phyloP scores from a whole-genome alignment of 2,797 vertebrate species.

The Loriculus beryllinus region DNA sequence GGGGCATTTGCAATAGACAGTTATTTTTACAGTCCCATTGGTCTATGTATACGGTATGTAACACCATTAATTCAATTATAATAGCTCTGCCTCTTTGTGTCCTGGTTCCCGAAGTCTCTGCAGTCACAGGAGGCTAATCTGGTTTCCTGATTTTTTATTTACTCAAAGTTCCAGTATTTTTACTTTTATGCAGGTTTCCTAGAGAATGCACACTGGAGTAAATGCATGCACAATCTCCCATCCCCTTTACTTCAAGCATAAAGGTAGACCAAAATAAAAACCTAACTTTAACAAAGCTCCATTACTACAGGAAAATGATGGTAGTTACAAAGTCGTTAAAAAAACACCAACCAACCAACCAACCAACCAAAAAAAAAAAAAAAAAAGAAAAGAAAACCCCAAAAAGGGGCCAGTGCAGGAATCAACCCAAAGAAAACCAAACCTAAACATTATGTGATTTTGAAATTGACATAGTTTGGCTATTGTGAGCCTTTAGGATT shows the following conservation, averaged over 20 bases:
- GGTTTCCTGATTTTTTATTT: constrained; percentile 55
- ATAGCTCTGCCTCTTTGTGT: constrained; percentile 17
- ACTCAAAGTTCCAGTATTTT: constrained; percentile 48
- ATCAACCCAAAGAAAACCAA: neutral
- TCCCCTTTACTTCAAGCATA: neutral
- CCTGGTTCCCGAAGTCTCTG: constrained; percentile 11
- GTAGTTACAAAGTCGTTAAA: neutral
- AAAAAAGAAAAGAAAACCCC: neutral
- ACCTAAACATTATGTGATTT: neutral
- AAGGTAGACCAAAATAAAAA: constrained; percentile 36
- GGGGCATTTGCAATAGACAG: neutral
- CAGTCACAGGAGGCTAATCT: constrained; percentile 60
- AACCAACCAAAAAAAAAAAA: neutral
- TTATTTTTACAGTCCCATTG: neutral
- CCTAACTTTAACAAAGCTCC: neutral
- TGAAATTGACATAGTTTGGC: neutral
- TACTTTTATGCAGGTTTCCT: constrained; percentile 58
- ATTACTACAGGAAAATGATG: neutral
- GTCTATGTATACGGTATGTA: neutral
- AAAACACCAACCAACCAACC: neutral
- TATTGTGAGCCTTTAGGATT: neutral
- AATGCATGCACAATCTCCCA: constrained; percentile 16
- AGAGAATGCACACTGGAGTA: constrained; percentile 58
- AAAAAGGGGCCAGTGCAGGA: neutral
- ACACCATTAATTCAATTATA: constrained; percentile 16